Evolutionary conservation across 1,140 invertebrate species (phyloP), one percentile per base, ranked within the genome.

Genomic region (Lepidostoma basale): DNA sequence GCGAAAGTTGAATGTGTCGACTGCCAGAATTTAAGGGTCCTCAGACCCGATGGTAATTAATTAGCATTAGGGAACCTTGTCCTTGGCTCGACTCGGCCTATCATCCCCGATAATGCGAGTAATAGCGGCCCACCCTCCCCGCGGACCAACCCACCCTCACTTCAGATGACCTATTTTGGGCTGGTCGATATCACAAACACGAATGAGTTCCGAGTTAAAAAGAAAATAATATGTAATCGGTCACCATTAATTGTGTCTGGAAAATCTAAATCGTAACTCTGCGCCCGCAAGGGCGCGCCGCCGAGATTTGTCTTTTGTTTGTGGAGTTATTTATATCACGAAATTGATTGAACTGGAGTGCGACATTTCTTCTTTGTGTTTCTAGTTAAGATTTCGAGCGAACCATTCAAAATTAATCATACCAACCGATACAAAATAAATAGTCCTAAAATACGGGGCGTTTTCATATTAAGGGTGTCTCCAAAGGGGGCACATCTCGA

Each of bases 101-200:
- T 56, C 30, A 54, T 54, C 45, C 23, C 20, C 23, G 45, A 49
- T 49, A 49, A 22, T 49, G 14, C n/a, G 14, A 12, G 52, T 36
- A 56, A 56, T 33, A 22, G 52, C 28, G 28, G 36, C 36, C 52
- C 28, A 20, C 52, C 28, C 52, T 12, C 4, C 26, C n/a, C 28
- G 2, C 16, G 16, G 28, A 14, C 28, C 28, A 28, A 14, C 12
- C 39, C 16, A 6, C 36, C 56, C 56, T 60, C 42, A 42, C 25
- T 42, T 60, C 56, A 39, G 36, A 20, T 60, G 56, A 60, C 56
- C 56, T 60, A 60, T 60, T 60, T 60, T 60, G 25, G 56, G 56
- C 22, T 22, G 56, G 56, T 60, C 56, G 56, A 60, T 60, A 60
- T 40, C 25, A 60, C 56, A 25, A 60, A 60, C 56, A 60, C 56